These are phyloP conservation scores for Hipposideros armiger DNA, from an alignment of 2,113 vertebrate species.

Conservation along the genomic window DNA sequence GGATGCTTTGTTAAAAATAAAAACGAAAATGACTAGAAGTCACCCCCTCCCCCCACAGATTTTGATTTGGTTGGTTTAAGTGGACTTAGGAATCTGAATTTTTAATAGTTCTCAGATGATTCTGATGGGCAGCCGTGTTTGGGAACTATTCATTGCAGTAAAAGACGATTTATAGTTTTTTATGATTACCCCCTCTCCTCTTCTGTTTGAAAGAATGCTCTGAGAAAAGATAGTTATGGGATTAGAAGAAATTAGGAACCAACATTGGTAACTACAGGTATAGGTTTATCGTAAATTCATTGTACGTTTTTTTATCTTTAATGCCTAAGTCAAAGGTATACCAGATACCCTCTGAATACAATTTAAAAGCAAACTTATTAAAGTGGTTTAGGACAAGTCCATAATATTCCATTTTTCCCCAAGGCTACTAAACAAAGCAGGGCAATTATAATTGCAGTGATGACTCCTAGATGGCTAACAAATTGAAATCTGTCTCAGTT, in stretches of 20 bases:
- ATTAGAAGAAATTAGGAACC: conserved; percentile 3
- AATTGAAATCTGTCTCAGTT: not conserved
- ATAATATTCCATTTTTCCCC: not conserved
- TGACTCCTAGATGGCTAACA: not conserved
- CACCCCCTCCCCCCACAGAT: not conserved
- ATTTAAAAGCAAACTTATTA: conserved; percentile 51
- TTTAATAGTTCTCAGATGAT: conserved; percentile 31
- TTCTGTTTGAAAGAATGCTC: not conserved
- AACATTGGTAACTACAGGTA: not conserved
- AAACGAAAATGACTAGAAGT: not conserved
- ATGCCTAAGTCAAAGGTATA: not conserved
- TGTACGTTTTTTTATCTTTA: not conserved
- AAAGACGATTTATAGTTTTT: conserved; percentile 8
- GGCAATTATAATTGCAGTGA: not conserved
- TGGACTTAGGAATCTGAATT: not conserved
- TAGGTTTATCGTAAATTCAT: not conserved
- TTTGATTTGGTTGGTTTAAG: not conserved
- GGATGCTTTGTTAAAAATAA: not conserved
- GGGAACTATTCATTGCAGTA: not conserved
- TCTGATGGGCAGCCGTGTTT: not conserved
- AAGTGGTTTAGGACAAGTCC: conserved; percentile 21
- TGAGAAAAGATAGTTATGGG: conserved; percentile 39
- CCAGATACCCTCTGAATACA: not conserved
- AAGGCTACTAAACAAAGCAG: not conserved
- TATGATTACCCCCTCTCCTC: not conserved